Base-by-base conservation (phyloP, 2,113 vertebrate species). In the Fulmarus glacialis region DNA sequence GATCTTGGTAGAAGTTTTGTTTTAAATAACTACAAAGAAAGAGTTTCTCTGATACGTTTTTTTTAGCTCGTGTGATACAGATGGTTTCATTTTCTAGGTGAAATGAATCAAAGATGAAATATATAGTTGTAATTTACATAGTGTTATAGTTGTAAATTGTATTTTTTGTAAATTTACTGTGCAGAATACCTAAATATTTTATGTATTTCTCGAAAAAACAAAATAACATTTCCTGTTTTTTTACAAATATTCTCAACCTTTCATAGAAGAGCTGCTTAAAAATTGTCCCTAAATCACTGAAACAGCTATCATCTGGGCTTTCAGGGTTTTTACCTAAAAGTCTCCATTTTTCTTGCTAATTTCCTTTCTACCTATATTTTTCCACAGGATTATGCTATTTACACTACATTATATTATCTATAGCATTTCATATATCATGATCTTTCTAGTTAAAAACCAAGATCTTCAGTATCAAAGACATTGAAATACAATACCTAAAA, bases 11-110 rank as follows among this genome's bases (percentile, higher is more conserved):
- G 59, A 60, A 15, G 2, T 62, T 74, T 13, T 36, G 11, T 89
- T 82, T 50, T 16, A 32, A 47, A 21, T 11, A 66, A 32, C 30
- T 52, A 3, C 2, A 42, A 23, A 59, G 2, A 47, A 82, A 21
- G 1, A 7, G 1, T 59, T 87, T 68, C 0, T 47, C 24, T 55
- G 24, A 12, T 17, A 6, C 18, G 7, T 19, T 45, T 45, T 21
- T 30, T 14, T 16, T 24, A 5, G 5, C 2, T 6, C 2, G 1
- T 47, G 48, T 34, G 11, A 56, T 8, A 43, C 6, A 23, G 3
- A 2, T 47, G 4, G 2, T 55, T 82, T 47, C 1, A 8, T 30
- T 56, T 82, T 73, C 24, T 55, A 59, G 7, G 9, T 68, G 16
- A 81, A 67, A 58, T n/a, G 2, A 64, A 34, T 32, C 4, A 24